A percentile compares a stretch with the other conserved stretches of the same genome.
phyloP scores from a whole-genome alignment of 2,113 vertebrate species.

The Tor tambroides region DNA sequence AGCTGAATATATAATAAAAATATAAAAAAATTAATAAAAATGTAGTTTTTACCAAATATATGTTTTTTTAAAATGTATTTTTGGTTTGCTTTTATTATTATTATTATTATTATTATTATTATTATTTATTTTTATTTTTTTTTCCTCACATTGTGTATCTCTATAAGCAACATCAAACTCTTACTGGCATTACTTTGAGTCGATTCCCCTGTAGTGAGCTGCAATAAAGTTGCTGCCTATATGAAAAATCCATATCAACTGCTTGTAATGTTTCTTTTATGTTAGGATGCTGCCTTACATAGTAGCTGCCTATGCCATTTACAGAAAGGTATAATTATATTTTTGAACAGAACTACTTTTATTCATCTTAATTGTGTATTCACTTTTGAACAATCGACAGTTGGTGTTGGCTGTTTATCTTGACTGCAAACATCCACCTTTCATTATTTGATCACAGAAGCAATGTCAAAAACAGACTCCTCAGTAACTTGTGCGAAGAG shows the following conservation, averaged over 20 bases:
- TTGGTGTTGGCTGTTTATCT: not conserved
- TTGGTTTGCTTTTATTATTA: too few relatives aligned
- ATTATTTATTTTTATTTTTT: too few relatives aligned
- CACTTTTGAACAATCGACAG: not conserved
- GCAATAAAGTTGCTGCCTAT: not conserved
- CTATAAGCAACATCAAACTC: too few relatives aligned
- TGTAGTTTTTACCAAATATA: too few relatives aligned
- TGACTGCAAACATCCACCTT: not conserved
- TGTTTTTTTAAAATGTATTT: too few relatives aligned
- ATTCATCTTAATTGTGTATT: not conserved
- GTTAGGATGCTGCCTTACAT: not conserved
- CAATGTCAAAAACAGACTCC: not conserved
- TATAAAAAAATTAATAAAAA: too few relatives aligned
- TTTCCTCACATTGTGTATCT: too few relatives aligned
- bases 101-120: too few relatives aligned
- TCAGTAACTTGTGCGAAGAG: not conserved
- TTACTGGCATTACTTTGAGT: not conserved
- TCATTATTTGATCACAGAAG: constrained; percentile 10
- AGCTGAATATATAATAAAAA: too few relatives aligned
- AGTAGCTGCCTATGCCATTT: not conserved
- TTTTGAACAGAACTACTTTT: not conserved
- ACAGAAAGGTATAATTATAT: not conserved
- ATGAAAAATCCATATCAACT: not conserved
- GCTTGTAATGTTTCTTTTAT: not conserved
- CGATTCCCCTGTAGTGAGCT: not conserved